A percentile compares a stretch with the other conserved stretches of the same genome.
Evolutionary conservation across 1,140 invertebrate genomes (phyloP).

Genomic region (Lineus longissimus): DNA sequence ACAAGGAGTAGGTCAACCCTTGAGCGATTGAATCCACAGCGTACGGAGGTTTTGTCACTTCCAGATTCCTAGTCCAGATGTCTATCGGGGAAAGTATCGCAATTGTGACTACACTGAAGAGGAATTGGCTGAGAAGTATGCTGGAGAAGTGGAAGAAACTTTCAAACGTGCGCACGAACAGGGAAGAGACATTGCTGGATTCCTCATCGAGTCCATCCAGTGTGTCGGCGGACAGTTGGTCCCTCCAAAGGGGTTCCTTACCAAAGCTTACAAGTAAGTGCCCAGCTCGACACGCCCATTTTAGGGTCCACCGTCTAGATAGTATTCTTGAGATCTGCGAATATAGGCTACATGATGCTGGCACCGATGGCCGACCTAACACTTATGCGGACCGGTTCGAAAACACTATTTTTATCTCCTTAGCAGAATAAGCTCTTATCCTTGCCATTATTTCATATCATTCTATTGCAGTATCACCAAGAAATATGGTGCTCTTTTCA

Average conservation of each 20-base stretch:
- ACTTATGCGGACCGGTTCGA: too few relatives aligned
- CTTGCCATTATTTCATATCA: too few relatives aligned
- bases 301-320: too few relatives aligned
- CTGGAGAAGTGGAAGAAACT: conserved; percentile 79
- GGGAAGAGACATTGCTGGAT: conserved; percentile 70
- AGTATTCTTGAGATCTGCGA: too few relatives aligned
- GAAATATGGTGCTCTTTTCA: conserved; percentile 85
- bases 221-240: conserved; percentile 97
- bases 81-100: conserved; percentile 85
- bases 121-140: conserved; percentile 78
- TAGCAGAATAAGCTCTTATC: too few relatives aligned
- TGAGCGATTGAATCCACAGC: too few relatives aligned
- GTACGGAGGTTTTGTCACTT: too few relatives aligned
- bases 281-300: too few relatives aligned
- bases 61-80: conserved; percentile 87
- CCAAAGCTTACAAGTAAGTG: conserved; percentile 74
- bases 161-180: conserved; percentile 61
- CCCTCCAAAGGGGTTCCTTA: conserved; percentile 82
- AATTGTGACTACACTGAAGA: conserved; percentile 66
- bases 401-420: too few relatives aligned
- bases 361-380: too few relatives aligned
- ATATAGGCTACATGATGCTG: too few relatives aligned
- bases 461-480: conserved; percentile 39
- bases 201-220: conserved; percentile 91
- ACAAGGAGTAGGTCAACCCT: too few relatives aligned